Percentiles rank a stretch among this genome's conserved stretches.
phyloP scores from a whole-genome alignment of 2,888 invertebrate genomes.

The Andrena bicolor region DNA sequence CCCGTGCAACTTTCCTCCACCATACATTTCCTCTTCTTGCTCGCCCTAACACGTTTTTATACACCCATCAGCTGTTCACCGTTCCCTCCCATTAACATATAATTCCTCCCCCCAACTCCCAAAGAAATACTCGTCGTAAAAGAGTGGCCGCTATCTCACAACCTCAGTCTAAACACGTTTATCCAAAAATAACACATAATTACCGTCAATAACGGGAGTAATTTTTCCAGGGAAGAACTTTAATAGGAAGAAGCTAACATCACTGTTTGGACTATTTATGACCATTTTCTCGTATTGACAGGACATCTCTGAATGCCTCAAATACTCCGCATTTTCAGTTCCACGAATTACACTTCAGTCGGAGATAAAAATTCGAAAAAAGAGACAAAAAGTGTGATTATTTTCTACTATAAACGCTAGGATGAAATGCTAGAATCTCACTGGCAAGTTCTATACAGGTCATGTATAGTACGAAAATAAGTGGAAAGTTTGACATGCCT shows the following conservation, averaged over 20 bases:
- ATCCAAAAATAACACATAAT: background rate
- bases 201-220: background rate
- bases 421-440: too few species aligned
- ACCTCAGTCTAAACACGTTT: background rate
- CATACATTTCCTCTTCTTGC: constrained; percentile 34
- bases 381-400: too few species aligned
- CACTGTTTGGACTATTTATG: background rate
- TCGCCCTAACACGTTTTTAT: constrained; percentile 23
- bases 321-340: too few species aligned
- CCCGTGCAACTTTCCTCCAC: constrained; percentile 27
- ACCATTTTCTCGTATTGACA: background rate
- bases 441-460: too few species aligned
- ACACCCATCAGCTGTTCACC: constrained; percentile 27
- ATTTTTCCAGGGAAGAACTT: background rate
- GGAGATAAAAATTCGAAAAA: too few species aligned
- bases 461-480: too few species aligned
- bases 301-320: background rate
- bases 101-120: constrained; percentile 13
- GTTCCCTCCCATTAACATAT: constrained; percentile 41
- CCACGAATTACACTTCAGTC: too few species aligned
- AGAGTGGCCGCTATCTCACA: background rate
- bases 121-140: constrained; percentile 17
- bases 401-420: too few species aligned
- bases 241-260: background rate
- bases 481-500: too few species aligned